Evolutionary conservation across 2,797 vertebrate genomes (phyloP).

Genomic region (Nasua narica): DNA sequence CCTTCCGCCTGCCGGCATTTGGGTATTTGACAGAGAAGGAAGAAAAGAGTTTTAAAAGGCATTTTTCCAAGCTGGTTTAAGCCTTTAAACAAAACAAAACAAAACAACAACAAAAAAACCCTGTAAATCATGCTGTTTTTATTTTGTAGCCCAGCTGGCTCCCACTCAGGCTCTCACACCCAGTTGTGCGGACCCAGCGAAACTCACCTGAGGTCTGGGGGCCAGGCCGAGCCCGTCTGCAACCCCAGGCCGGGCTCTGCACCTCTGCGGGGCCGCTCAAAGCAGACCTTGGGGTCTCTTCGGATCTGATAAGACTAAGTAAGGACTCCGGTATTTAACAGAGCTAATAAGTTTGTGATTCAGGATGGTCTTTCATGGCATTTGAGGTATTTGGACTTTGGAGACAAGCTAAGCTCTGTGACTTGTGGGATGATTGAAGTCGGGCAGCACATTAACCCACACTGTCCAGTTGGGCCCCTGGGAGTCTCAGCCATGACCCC

Average conservation of each 20-base stretch:
- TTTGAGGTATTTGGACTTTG: not conserved
- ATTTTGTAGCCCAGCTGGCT: not conserved
- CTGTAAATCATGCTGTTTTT: not conserved
- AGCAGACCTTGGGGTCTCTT: not conserved
- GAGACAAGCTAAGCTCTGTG: not conserved
- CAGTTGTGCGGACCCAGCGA: not conserved
- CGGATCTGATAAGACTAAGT: not conserved
- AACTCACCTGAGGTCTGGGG: not conserved
- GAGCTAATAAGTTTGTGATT: not conserved
- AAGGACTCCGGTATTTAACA: not conserved
- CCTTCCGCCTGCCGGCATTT: not conserved
- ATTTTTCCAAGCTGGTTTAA: not conserved
- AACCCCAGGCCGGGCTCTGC: not conserved
- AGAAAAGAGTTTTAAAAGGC: not conserved
- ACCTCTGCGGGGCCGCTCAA: not conserved
- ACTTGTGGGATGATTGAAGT: not conserved
- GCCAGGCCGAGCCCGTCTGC: not conserved
- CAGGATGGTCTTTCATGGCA: not conserved
- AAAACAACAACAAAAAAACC: not conserved
- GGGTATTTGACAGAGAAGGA: not conserved
- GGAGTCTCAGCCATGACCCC: too few relatives aligned
- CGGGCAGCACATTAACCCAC: not conserved
- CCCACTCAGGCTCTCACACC: not conserved
- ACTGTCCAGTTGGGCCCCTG: not conserved
- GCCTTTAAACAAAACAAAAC: not conserved